Base-by-base conservation (phyloP, 2,797 vertebrate genomes). In the Hyperoplus lanceolatus region DNA sequence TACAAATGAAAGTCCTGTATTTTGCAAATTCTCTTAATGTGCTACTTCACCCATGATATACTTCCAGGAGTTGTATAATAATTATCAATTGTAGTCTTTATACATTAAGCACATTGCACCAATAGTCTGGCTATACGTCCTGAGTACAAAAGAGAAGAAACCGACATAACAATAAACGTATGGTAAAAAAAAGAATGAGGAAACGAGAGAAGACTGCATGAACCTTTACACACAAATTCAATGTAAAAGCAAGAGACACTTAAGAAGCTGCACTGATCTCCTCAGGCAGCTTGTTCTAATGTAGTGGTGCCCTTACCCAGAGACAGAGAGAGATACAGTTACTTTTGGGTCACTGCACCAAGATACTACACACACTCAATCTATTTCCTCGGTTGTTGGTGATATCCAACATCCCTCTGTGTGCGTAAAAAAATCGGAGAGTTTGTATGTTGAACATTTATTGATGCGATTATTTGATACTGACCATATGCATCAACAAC, bases 311-410 rank as follows among this genome's bases (percentile, higher is more conserved):
- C 60, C 50, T 81, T 42, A 63, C 82, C 67, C 66, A 79, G 76
- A 85, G 84, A 75, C 72, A 45, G 58, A 80, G 69, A 79, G 59
- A 81, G 69, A 83, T 42, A 75, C 62, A 58, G 79, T 90, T 89
- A 88, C 55, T 62, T 82, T 58, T 81, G 83, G 89, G 86, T 92
- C 89, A 85, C 66, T 89, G 79, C 80, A 78, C 84, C 70, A 71
- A 85, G 68, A 89, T 84, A 80, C 82, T 87, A 60, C 75, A 73
- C 66, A 78, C 57, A 72, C 49, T 81, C 50, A 80, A 87, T 86
- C 70, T 60, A 84, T 87, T 65, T 77, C 29, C 54, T 59, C 4
- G 0, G 8, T 51, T 45, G 38, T 42, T 67, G 16, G 13, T n/a
- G n/a, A 65, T 53, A 77, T 62, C 64, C 72, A 50, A 38, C 39